Base-by-base conservation (phyloP, 1,140 invertebrate species). In the Rhyacophila brunnea region DNA sequence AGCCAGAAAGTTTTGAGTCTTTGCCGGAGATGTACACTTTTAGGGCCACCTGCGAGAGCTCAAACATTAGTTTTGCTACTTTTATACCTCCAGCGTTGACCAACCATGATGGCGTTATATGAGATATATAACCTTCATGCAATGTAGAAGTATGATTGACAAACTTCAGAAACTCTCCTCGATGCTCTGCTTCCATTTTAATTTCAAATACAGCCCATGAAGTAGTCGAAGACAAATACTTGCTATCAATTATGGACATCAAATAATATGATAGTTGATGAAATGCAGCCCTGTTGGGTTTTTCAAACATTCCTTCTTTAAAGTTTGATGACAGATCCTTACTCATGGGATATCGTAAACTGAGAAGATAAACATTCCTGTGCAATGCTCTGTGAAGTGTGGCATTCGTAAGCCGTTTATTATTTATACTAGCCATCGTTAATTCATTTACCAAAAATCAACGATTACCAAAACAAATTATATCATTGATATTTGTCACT, bases 181-280 rank as follows among this genome's bases (percentile, higher is more conserved):
- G 36, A 32, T 59, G 60, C 49, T 52, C 49, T 0, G 48, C 53
- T 38, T 58, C 52, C 49, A 64, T 57, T 49, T 64, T 64, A 14
- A 55, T 48, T 40, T 64, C 62, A 44, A 34, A 52, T 13, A 64
- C 43, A 15, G 58, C 48, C 35, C 58, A 64, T 5, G 28, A 48
- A 10, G 59, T 43, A 20, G 54, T 44, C 11, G 51, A 23, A 1
- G 32, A 45, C 5, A 56, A 23, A 28, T 28, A 60, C 34, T 56
- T 53, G 9, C 19, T 28, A 28, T 64, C 62, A 38, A 60, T 58
- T 42, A 64, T 49, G n/a, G 48, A 53, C 44, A 60, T 64, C 14
- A 64, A 58, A 50, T 64, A 64, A 54, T 43, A 58, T 1, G 62
- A 58, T 18, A 64, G 18, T 18, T 64, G 62, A 28, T 56, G 44